Conservation (phyloP, 2,113 vertebrate species). For the Ginglymostoma cirratum region DNA sequence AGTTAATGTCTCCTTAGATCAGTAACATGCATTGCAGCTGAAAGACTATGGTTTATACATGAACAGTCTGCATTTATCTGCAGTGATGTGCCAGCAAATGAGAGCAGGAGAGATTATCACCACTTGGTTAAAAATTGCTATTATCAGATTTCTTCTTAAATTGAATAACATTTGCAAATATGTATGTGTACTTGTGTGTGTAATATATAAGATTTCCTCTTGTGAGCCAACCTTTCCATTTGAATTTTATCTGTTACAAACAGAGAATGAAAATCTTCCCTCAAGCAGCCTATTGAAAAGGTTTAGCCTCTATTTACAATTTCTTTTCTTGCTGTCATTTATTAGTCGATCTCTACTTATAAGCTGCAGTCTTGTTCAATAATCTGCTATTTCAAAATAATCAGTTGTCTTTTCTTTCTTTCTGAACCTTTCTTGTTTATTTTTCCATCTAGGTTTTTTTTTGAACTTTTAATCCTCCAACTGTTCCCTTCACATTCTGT, state of each 20-base stretch:
- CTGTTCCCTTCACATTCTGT: neutral
- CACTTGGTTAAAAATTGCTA: conserved; percentile 5
- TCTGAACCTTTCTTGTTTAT: neutral
- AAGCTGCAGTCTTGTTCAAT: neutral
- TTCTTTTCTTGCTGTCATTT: neutral
- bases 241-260: neutral
- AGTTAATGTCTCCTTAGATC: neutral
- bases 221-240: neutral
- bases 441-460: neutral
- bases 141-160: neutral
- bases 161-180: neutral
- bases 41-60: neutral
- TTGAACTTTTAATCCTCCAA: neutral
- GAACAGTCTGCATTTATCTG: neutral
- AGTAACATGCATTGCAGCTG: neutral
- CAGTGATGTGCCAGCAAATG: neutral
- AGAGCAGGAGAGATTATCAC: neutral
- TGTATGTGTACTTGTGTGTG: neutral
- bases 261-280: neutral
- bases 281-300: neutral
- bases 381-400: neutral
- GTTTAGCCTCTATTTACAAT: neutral
- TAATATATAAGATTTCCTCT: neutral
- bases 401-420: neutral
- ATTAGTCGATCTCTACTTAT: neutral